phyloP scores from a whole-genome alignment of 2,797 vertebrate species.

The Scolopax rusticola region DNA sequence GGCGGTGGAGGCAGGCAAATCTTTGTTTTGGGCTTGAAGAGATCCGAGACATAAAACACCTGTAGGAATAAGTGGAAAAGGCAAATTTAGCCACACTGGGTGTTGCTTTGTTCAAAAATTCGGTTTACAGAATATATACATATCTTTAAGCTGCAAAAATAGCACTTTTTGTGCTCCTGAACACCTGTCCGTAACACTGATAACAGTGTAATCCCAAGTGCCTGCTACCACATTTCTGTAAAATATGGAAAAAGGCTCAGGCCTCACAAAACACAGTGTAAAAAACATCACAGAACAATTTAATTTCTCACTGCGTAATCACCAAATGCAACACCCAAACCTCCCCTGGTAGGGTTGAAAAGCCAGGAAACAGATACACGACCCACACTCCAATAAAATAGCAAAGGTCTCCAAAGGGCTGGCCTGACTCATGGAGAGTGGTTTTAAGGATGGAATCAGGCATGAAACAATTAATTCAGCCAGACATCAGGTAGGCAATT shows the following conservation, averaged over 20 bases:
- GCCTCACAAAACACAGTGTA: neutral
- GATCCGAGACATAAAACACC: slow-evolving; percentile 97
- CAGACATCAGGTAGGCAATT: neutral
- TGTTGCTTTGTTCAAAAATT: neutral
- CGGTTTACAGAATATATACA: neutral
- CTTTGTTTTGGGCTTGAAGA: slow-evolving; percentile 91
- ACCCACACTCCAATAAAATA: neutral
- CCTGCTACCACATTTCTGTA: neutral
- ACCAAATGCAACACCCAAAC: neutral
- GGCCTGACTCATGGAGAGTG: neutral
- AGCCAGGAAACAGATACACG: slow-evolving; percentile 39
- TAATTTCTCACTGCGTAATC: neutral
- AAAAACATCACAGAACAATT: neutral
- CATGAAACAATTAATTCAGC: neutral
- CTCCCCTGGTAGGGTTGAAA: neutral
- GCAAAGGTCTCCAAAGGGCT: slow-evolving; percentile 24
- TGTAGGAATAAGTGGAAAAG: slow-evolving; percentile 65
- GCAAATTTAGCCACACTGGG: neutral
- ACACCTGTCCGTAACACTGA: accelerated
- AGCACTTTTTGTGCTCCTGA: neutral
- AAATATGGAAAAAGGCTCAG: neutral
- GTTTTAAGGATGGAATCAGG: neutral
- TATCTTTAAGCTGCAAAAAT: neutral
- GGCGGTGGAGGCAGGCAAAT: slow-evolving; percentile 87
- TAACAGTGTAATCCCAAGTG: neutral